Percentiles rank a stretch among this genome's conserved stretches.
These are phyloP conservation scores for Lepilemur septentrionalis DNA, from an alignment of 2,797 vertebrate genomes.

Conservation along the genomic window DNA sequence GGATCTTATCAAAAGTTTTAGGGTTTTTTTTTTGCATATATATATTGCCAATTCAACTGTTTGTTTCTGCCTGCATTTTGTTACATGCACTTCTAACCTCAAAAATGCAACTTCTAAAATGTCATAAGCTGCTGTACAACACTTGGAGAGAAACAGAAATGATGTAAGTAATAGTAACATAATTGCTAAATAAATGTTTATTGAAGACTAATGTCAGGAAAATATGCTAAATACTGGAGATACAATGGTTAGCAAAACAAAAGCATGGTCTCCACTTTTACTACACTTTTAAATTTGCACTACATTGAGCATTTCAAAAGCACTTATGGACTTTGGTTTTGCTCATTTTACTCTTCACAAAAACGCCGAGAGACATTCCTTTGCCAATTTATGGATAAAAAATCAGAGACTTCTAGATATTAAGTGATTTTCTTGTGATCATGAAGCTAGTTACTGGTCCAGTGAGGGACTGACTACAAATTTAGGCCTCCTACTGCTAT, in stretches of 20 bases:
- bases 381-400: background rate
- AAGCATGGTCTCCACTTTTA: background rate
- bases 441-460: background rate
- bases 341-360: background rate
- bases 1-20: fast-evolving
- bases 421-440: background rate
- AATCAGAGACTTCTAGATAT: background rate
- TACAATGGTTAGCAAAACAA: background rate
- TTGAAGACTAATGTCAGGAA: background rate
- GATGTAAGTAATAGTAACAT: background rate
- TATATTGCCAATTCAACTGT: background rate
- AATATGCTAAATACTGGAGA: background rate
- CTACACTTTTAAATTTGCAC: background rate
- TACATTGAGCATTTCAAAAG: background rate
- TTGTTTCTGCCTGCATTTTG: background rate
- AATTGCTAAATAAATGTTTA: conserved; percentile 34
- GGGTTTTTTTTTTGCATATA: background rate
- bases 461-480: background rate
- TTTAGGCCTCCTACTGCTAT: background rate
- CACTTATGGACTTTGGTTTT: background rate
- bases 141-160: background rate
- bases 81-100: background rate
- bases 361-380: background rate
- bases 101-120: background rate
- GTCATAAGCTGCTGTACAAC: background rate